Evolutionary conservation across 2,797 vertebrate species (phyloP), one percentile per base, ranked within the genome.

Genomic region (Halcyon badia): DNA sequence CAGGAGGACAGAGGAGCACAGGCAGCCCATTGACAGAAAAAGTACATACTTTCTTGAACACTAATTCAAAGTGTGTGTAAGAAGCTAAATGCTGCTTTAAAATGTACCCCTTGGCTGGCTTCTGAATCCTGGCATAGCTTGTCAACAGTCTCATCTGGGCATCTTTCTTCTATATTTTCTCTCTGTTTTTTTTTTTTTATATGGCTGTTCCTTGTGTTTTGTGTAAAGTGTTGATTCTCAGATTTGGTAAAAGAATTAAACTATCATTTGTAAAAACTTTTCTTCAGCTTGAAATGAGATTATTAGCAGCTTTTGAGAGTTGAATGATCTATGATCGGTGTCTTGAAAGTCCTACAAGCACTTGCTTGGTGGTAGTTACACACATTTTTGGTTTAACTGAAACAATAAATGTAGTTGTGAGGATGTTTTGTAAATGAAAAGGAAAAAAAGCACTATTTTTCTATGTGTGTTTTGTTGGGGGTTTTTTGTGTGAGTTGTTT

Each of bases 51-150:
- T 80, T 89, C 57, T 57, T 79, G 17, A 51, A 52, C 71, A 49
- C 30, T 39, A 71, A 18, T 80, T 91, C n/a, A 44, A 42, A 33
- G 64, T 62, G n/a, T 42, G 61, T 81, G 14, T 83, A 77, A 70
- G 62, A 90, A 94, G 75, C 62, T 92, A 95, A 82, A 82, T 90
- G 60, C 10, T n/a, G 37, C 44, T 41, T 72, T 76, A 64, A 62
- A 66, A 61, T 10, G 3, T 25, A 35, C 87, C 19, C 5, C 2
- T 33, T 68, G 46, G 11, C 17, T 91, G 16, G 56, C 49, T 87
- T 60, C 48, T 73, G 41, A 31, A 48, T 69, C n/a, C 31, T 35
- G 64, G 64, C 54, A 31, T 51, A 41, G 30, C 35, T 64, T 69
- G 33, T 35, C 22, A 56, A 60, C 73, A 65, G 54, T 35, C 26